Percentiles rank a stretch among this genome's conserved stretches.
These are phyloP conservation scores for Torymus texanus DNA, from an alignment of 2,888 invertebrate genomes.

Conservation along the genomic window DNA sequence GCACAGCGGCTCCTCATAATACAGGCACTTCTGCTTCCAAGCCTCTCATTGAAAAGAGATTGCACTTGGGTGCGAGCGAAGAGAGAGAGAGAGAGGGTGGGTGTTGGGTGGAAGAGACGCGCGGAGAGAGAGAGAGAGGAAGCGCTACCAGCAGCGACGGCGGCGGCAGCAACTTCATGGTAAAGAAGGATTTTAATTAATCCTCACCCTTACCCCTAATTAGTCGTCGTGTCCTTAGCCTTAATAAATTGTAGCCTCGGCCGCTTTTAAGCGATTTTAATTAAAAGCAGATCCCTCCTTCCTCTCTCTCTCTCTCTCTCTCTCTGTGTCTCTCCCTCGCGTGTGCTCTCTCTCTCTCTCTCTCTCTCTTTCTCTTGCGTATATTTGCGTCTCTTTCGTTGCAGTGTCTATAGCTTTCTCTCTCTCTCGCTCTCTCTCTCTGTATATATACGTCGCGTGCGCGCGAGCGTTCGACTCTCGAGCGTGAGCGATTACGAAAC, in stretches of 20 bases:
- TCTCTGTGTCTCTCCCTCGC: conserved; percentile 19
- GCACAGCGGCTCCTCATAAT: conserved; percentile 11
- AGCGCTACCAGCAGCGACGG: too few species aligned
- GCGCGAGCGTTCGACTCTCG: conserved; percentile 29
- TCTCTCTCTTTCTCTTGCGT: conserved; percentile 20
- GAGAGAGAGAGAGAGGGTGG: conserved; percentile 1
- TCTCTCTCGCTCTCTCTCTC: background rate
- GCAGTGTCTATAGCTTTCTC: background rate
- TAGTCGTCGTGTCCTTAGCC: conserved; percentile 64
- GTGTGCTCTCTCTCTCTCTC: conserved; percentile 11
- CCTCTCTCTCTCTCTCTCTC: conserved; percentile 26
- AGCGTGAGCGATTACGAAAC: conserved; percentile 64
- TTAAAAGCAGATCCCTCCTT: conserved; percentile 65
- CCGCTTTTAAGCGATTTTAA: conserved; percentile 70
- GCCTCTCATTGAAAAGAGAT: conserved; percentile 47
- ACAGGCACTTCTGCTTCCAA: conserved; percentile 12
- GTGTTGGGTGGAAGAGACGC: conserved; percentile 17
- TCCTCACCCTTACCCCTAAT: conserved; percentile 70
- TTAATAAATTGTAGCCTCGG: conserved; percentile 57
- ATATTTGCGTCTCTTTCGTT: background rate
- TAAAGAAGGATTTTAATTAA: conserved; percentile 69
- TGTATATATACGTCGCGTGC: background rate
- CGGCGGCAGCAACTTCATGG: conserved; percentile 14
- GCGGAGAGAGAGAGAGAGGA: conserved; percentile 14
- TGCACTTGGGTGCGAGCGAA: conserved; percentile 40